Evolutionary conservation across 2,888 invertebrate species (phyloP).

Genomic region (Trissoscelio sp.): DNA sequence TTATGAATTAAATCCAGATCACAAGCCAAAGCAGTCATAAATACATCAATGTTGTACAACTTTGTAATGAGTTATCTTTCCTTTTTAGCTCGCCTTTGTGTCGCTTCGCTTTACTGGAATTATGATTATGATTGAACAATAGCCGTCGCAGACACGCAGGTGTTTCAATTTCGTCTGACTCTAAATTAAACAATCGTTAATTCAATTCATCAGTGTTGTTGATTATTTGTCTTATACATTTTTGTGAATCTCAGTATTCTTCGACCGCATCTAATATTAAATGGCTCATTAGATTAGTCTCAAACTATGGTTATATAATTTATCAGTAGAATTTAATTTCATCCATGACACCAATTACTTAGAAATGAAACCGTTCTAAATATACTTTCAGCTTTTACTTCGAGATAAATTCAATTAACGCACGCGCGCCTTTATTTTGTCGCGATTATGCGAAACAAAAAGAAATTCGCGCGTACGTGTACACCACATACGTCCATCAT

Average conservation of each 20-base stretch:
- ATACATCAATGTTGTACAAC: background rate
- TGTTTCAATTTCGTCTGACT: constrained; percentile 12
- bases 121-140: constrained; percentile 22
- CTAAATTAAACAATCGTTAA: constrained; percentile 14
- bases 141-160: background rate
- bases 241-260: constrained; percentile 3
- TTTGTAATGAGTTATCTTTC: constrained; percentile 5
- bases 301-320: constrained; percentile 49
- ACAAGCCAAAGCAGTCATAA: background rate
- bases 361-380: constrained; percentile 63
- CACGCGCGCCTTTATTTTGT: constrained; percentile 42
- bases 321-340: constrained; percentile 67
- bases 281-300: constrained; percentile 40
- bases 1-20: background rate
- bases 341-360: constrained; percentile 66
- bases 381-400: constrained; percentile 65
- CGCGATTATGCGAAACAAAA: constrained; percentile 38
- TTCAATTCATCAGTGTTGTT: background rate
- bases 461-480: background rate
- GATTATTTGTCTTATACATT: background rate
- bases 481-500: constrained; percentile 5
- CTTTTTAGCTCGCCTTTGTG: background rate
- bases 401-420: constrained; percentile 58
- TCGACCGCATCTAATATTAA: constrained; percentile 34
- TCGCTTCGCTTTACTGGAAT: background rate